Evolutionary conservation across 2,888 invertebrate species (phyloP).

Genomic region (Sphaerophoria rueppellii): DNA sequence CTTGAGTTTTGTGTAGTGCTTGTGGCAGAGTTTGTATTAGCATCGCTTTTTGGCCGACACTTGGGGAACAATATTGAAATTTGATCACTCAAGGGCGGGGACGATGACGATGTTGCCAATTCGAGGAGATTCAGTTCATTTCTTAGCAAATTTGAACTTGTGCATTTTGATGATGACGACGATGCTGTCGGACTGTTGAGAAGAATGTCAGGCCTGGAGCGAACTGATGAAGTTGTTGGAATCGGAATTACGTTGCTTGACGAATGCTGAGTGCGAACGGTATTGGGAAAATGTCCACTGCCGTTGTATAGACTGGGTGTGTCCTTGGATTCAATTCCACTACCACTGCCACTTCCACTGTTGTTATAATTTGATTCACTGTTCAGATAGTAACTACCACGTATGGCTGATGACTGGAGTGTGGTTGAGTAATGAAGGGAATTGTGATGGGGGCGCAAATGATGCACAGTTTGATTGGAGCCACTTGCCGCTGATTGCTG

Average conservation of each 20-base stretch:
- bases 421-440: slow-evolving; percentile 74
- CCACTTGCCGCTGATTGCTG: slow-evolving; percentile 82
- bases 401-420: slow-evolving; percentile 70
- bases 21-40: slow-evolving; percentile 82
- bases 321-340: slow-evolving; percentile 55
- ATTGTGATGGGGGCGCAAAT: slow-evolving; percentile 73
- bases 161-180: slow-evolving; percentile 1
- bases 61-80: slow-evolving; percentile 93
- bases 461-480: slow-evolving; percentile 75
- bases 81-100: slow-evolving; percentile 86
- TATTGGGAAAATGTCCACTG: slow-evolving; percentile 46
- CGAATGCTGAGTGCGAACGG: slow-evolving; percentile 57
- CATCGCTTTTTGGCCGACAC: slow-evolving; percentile 88
- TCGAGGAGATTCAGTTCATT: slow-evolving; percentile 76
- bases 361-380: slow-evolving; percentile 18
- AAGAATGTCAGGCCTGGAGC: slow-evolving; percentile 54
- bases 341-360: slow-evolving; percentile 40
- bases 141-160: slow-evolving; percentile 58
- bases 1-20: slow-evolving; percentile 75
- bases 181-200: slow-evolving; percentile 66
- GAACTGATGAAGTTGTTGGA: slow-evolving; percentile 74
- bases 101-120: slow-evolving; percentile 84
- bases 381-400: slow-evolving; percentile 73
- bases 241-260: slow-evolving; percentile 73
- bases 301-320: slow-evolving; percentile 57